Percentiles rank a stretch among this genome's conserved stretches.
These are phyloP conservation scores for Drosophila ogumai DNA, from an alignment of 1,140 invertebrate genomes.

Conservation along the genomic window DNA sequence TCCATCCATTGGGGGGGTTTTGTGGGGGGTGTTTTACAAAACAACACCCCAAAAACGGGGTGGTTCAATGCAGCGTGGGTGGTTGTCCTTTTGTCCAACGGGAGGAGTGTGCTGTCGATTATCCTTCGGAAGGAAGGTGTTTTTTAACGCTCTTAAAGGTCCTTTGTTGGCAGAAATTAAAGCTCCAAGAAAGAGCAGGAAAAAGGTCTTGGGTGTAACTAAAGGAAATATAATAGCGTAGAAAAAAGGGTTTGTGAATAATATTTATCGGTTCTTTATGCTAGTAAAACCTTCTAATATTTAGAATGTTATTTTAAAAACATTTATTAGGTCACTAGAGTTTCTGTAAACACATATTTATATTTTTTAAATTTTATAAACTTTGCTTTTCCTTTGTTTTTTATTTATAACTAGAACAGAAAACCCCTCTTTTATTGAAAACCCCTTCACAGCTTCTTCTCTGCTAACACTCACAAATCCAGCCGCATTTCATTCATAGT, in stretches of 20 bases:
- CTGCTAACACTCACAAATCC: conserved; percentile 5
- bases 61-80: conserved; percentile 44
- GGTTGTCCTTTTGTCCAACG: conserved; percentile 21
- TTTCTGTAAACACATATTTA: too few relatives aligned
- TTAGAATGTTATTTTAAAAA: neutral
- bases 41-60: conserved; percentile 44
- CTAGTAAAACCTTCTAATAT: too few relatives aligned
- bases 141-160: conserved; percentile 39
- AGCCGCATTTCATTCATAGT: conserved; percentile 21
- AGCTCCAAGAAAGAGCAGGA: conserved; percentile 7
- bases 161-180: conserved; percentile 17
- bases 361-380: neutral
- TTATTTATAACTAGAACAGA: neutral
- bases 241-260: neutral
- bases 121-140: conserved; percentile 40
- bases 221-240: neutral
- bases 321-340: neutral
- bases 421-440: neutral
- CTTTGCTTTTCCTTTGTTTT: neutral
- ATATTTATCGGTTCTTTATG: neutral
- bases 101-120: conserved; percentile 44
- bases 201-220: neutral
- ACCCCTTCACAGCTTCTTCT: neutral
- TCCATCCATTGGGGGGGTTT: conserved; percentile 36
- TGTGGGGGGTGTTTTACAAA: conserved; percentile 15